Percentiles rank a stretch among this genome's conserved stretches.
Conservation (phyloP, 2,113 vertebrate genomes). For the Edolisoma coerulescens region DNA sequence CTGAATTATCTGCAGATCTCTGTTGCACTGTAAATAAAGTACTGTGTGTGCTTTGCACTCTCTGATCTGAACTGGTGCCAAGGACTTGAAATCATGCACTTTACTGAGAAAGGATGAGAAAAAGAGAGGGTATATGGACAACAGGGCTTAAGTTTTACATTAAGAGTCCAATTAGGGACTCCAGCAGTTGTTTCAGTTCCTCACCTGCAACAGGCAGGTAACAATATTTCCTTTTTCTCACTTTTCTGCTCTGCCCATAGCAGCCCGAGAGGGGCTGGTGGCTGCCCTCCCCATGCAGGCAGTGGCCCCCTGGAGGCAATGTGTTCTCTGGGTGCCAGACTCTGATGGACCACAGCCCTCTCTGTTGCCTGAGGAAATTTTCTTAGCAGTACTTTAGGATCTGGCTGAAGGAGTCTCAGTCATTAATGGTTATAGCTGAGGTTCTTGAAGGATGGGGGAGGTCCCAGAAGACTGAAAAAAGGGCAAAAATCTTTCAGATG, state of each 20-base stretch:
- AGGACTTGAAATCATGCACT: not conserved
- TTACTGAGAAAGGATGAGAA: not conserved
- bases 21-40: slow-evolving; percentile 9
- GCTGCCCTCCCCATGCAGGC: not conserved
- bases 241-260: not conserved
- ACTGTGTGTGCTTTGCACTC: not conserved
- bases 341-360: not conserved
- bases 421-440: not conserved
- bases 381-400: not conserved
- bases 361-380: not conserved
- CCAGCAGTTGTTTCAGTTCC: not conserved
- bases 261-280: not conserved
- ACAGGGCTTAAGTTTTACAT: not conserved
- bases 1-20: not conserved
- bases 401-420: not conserved
- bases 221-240: not conserved
- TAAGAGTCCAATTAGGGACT: not conserved
- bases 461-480: not conserved
- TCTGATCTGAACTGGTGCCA: not conserved
- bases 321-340: rapidly evolving
- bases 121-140: not conserved
- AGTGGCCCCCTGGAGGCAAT: not conserved
- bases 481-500: not conserved
- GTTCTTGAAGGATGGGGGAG: not conserved
- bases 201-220: not conserved